phyloP scores from a whole-genome alignment of 2,888 invertebrate species.

The Ochropacha duplaris region DNA sequence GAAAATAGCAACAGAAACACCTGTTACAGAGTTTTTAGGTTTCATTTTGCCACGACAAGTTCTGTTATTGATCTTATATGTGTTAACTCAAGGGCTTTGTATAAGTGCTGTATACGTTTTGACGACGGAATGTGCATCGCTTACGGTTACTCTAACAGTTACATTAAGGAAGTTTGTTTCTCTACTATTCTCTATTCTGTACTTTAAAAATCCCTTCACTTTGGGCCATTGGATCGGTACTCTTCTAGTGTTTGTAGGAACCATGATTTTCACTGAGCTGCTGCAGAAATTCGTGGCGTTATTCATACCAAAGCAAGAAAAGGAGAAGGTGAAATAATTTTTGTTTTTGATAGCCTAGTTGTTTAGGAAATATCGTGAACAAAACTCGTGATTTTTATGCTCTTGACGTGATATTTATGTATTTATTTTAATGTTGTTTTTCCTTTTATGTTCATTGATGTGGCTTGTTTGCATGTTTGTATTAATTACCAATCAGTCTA shows the following conservation, averaged over 20 bases:
- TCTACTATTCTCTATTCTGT: slow-evolving; percentile 96
- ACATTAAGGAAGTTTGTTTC: slow-evolving; percentile 98
- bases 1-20: slow-evolving; percentile 86
- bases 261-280: slow-evolving; percentile 94
- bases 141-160: slow-evolving; percentile 97
- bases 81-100: slow-evolving; percentile 95
- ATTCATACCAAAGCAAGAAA: slow-evolving; percentile 54
- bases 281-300: slow-evolving; percentile 75
- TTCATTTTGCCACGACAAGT: slow-evolving; percentile 88
- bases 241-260: slow-evolving; percentile 94
- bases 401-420: neutral
- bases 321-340: slow-evolving; percentile 58
- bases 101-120: slow-evolving; percentile 97
- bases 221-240: slow-evolving; percentile 96
- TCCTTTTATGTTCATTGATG: neutral
- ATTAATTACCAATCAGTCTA: neutral
- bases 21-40: slow-evolving; percentile 84
- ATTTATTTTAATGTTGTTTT: neutral
- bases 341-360: neutral
- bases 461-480: neutral
- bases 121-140: slow-evolving; percentile 96
- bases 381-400: neutral
- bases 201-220: slow-evolving; percentile 97
- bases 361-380: neutral
- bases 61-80: slow-evolving; percentile 90